Base-by-base conservation (phyloP, 2,888 invertebrate genomes). In the Caenorhabditis japonica region DNA sequence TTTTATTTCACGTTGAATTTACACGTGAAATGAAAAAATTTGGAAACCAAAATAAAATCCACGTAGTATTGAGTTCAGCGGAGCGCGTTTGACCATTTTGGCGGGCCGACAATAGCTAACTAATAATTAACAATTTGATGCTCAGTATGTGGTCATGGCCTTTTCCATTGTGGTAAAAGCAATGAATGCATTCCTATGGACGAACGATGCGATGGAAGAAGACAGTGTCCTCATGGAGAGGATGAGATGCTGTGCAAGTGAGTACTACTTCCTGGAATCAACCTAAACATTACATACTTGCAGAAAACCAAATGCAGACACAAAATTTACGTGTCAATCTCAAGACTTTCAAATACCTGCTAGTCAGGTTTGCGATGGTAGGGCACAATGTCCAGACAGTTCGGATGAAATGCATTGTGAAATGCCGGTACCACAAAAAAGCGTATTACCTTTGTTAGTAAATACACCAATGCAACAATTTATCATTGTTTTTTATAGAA, bases 221-320 rank as follows among this genome's bases (percentile, higher is more conserved):
- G 81, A 55, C 82, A 88, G 23, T 87, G 87, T 47, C 83, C 83
- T 3, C 81, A 85, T 43, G 87, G 87, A 12, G 87, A 87, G 61
- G 87, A 87, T 58, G 87, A 87, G 76, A 66, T 81, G 69, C 64
- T 85, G 15, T 85, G 85, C 80, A 83, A 81, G 80, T 79, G 49
- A 56, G 59, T 53, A n/a, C 27, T n/a, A n/a, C n/a, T n/a, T n/a
- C n/a, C n/a, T n/a, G n/a, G n/a, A n/a, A n/a, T n/a, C n/a, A n/a
- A n/a, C n/a, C n/a, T n/a, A n/a, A n/a, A n/a, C n/a, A n/a, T n/a
- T n/a, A n/a, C n/a, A 17, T 13, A 10, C 49, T 66, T 75, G 33
- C 30, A 79, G 79, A 46, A 79, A 79, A 68, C 55, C 77, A 10
- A 66, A 59, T 10, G 33, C 25, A 2, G 76, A 83, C 15, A 75